phyloP scores from a whole-genome alignment of 2,113 vertebrate genomes.

The Callipepla californica region DNA sequence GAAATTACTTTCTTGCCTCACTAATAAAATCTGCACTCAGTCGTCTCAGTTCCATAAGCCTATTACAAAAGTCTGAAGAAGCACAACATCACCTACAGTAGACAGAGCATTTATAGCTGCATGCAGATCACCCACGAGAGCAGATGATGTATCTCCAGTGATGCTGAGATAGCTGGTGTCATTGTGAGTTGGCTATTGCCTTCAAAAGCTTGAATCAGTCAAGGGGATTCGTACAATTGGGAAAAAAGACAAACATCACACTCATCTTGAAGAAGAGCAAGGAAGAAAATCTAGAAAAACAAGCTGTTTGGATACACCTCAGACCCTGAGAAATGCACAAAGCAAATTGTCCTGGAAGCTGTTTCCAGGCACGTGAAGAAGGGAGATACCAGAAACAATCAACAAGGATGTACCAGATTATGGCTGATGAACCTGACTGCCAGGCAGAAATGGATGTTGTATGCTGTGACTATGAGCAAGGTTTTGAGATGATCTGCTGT shows the following conservation, averaged over 20 bases:
- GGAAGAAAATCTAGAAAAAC: neutral
- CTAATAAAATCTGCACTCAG: neutral
- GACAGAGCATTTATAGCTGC: neutral
- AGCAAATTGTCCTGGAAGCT: neutral
- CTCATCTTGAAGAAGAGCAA: neutral
- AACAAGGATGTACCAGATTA: neutral
- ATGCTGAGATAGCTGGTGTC: neutral
- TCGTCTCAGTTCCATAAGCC: neutral
- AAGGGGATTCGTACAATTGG: neutral
- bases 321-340: neutral
- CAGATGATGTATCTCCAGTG: neutral
- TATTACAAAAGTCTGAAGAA: neutral
- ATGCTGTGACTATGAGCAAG: neutral
- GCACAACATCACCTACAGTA: neutral
- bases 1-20: neutral
- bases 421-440: neutral
- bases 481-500: neutral
- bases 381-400: neutral
- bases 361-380: neutral
- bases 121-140: neutral
- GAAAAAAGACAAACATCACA: neutral
- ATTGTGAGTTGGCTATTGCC: neutral
- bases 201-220: neutral
- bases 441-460: neutral
- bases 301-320: neutral